phyloP scores from a whole-genome alignment of 2,888 invertebrate genomes.

The Spicauda simplicius region DNA sequence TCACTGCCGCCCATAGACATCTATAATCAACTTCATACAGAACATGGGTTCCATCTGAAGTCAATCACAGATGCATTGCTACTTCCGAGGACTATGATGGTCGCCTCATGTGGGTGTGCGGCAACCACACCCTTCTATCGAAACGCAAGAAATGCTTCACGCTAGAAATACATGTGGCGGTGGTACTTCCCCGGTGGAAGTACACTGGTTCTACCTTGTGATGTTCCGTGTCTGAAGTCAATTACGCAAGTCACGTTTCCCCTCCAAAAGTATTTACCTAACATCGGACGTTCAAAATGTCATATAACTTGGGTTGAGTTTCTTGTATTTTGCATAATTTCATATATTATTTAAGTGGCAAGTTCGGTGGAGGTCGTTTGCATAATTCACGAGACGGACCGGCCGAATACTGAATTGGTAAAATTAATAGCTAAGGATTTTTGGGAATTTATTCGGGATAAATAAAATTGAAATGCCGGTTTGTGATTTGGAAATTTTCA shows the following conservation, averaged over 20 bases:
- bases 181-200: no score
- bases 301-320: slow-evolving; percentile 51
- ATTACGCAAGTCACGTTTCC: slow-evolving; percentile 41
- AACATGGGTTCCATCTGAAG: no score
- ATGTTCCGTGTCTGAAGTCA: neutral
- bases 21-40: no score
- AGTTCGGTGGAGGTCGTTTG: slow-evolving; percentile 52
- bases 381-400: slow-evolving; percentile 52
- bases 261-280: slow-evolving; percentile 34
- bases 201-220: no score
- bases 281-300: slow-evolving; percentile 48
- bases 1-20: no score
- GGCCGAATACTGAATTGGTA: slow-evolving; percentile 49
- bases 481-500: neutral
- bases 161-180: no score
- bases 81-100: no score
- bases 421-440: neutral
- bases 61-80: no score
- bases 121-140: no score
- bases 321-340: slow-evolving; percentile 59
- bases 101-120: no score
- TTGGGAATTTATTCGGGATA: neutral
- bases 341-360: slow-evolving; percentile 65
- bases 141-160: no score
- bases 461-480: neutral